Evolutionary conservation across 2,888 invertebrate species (phyloP), one percentile per base, ranked within the genome.

Genomic region (Cephus pygmeus): DNA sequence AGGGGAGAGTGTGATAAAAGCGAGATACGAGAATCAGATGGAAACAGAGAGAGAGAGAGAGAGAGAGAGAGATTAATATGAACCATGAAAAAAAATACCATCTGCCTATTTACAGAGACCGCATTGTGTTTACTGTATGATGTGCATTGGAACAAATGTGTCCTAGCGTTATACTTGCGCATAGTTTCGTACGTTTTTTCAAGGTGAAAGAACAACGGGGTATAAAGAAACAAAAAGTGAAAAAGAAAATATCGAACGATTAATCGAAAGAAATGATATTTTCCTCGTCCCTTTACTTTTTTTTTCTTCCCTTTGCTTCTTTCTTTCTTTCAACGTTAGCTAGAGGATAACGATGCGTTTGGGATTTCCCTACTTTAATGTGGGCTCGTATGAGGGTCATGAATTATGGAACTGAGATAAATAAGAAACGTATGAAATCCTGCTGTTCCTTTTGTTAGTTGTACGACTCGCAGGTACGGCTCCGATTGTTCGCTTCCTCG

Each of bases 71-170:
- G 35, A 56, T 76, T 78, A 33, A 15, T 36, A 30, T 79, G 31
- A 79, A 56, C 2, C 56, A 56, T 56, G 56, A 82, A 77, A 69
- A 78, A 85, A 83, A 79, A 83, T 84, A 82, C 80, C 82, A 83
- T 85, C 84, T 86, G 86, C 87, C 87, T 88, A 87, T 86, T 81
- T 84, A 87, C 85, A 86, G 23, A 56, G 23, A 56, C 23, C 56
- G 56, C 56, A 56, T 15, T 56, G 56, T 56, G 56, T 56, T 56
- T 56, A 56, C 56, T 23, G 23, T 56, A 56, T 56, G 23, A 23
- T 56, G 56, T 56, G 56, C 23, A 56, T 56, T 56, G 56, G 23
- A 56, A 56, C 56, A 56, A 56, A 56, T 56, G 56, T 56, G 56
- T 56, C 56, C 56, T 56, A 56, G 56, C 56, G 56, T 56, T 56